phyloP scores from a whole-genome alignment of 2,797 vertebrate species.

The Anomalospiza imberbis region DNA sequence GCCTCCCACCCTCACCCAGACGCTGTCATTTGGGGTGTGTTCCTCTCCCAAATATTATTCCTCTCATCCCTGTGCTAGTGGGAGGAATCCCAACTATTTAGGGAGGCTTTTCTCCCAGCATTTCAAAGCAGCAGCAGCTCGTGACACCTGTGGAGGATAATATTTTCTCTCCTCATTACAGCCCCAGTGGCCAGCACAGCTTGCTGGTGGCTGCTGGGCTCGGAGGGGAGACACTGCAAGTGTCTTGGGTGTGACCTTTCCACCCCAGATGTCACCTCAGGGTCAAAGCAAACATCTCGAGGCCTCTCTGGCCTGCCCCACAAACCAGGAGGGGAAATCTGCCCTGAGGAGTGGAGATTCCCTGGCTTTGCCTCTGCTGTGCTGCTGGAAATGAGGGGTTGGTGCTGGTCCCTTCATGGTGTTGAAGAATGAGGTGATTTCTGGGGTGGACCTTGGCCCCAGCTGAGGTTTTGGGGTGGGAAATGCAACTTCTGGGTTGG shows the following conservation, averaged over 20 bases:
- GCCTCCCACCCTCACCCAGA: constrained; percentile 1
- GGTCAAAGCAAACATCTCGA: not conserved
- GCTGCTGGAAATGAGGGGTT: not conserved
- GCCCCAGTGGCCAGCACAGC: not conserved
- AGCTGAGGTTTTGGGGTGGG: not conserved
- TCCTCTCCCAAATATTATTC: constrained; percentile 37
- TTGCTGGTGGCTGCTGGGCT: constrained; percentile 19
- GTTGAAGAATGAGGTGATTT: fast-evolving
- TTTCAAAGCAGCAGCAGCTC: not conserved
- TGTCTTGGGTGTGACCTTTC: not conserved
- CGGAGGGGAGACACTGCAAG: not conserved
- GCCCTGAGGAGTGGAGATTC: not conserved
- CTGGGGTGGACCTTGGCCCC: not conserved
- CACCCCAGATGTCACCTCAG: not conserved
- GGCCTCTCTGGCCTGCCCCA: not conserved
- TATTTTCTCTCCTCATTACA: constrained; percentile 18
- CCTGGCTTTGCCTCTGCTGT: not conserved
- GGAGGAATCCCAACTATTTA: constrained; percentile 19
- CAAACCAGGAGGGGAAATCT: not conserved
- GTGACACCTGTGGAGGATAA: not conserved
- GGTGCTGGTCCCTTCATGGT: fast-evolving
- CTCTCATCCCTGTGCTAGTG: not conserved
- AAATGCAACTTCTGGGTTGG: not conserved
- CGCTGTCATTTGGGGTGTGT: not conserved
- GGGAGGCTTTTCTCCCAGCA: not conserved